Conservation (phyloP, 2,888 invertebrate species). For the Tholera decimalis region DNA sequence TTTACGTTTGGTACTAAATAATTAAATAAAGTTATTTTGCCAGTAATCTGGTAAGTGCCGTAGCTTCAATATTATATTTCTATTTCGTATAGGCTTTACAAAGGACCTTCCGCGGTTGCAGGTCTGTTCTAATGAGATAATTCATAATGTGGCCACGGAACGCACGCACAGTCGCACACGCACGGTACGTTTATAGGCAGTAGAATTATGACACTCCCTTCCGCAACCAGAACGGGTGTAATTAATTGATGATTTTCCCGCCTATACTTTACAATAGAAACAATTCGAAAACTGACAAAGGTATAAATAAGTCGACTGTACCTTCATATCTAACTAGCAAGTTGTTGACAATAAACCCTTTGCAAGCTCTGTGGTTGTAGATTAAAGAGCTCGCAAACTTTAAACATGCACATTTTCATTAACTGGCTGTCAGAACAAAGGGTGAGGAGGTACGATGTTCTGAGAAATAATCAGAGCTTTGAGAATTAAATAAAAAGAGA, state of each 20-base stretch:
- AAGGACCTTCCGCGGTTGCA: too few relatives aligned
- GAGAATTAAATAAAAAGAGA: conserved; percentile 16
- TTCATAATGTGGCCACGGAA: too few relatives aligned
- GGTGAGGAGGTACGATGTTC: conserved; percentile 14
- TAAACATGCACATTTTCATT: conserved; percentile 50
- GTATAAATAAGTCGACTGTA: neutral
- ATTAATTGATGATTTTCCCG: too few relatives aligned
- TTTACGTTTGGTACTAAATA: neutral
- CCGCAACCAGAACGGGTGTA: too few relatives aligned
- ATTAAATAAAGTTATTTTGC: neutral
- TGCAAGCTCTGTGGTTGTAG: conserved; percentile 40
- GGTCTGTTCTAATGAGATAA: too few relatives aligned
- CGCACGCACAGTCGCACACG: too few relatives aligned
- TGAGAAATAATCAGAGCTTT: conserved; percentile 29
- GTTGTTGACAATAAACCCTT: conserved; percentile 45
- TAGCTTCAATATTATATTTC: too few relatives aligned
- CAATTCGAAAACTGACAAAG: neutral
- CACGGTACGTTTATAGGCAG: too few relatives aligned
- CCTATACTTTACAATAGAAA: too few relatives aligned
- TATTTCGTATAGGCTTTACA: too few relatives aligned
- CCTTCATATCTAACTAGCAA: conserved; percentile 3
- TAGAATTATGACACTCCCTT: too few relatives aligned
- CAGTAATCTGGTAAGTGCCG: too few relatives aligned
- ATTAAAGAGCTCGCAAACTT: conserved; percentile 42
- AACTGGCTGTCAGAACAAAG: conserved; percentile 34